Evolutionary conservation across 2,888 invertebrate genomes (phyloP).

Genomic region (Laothoe populi): DNA sequence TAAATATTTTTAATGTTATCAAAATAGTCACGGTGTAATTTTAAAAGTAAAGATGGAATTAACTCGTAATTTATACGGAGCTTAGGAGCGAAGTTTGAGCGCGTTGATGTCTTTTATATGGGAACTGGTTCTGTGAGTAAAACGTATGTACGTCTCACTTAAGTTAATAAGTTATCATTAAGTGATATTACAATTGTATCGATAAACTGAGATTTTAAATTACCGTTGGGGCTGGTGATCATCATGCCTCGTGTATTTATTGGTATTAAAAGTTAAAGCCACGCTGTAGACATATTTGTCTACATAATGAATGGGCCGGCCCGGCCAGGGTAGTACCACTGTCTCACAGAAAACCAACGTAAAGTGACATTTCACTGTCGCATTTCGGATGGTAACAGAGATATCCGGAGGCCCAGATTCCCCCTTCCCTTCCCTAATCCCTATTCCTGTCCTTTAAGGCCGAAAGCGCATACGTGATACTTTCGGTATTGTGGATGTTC

Average conservation of each 20-base stretch:
- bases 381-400: too few species aligned
- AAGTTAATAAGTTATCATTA: conserved; percentile 31
- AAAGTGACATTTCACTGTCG: too few species aligned
- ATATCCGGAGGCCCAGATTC: too few species aligned
- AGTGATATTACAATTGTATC: conserved; percentile 26
- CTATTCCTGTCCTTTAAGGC: too few species aligned
- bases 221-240: background rate
- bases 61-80: conserved; percentile 17
- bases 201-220: conserved; percentile 8
- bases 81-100: conserved; percentile 27
- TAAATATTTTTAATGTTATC: conserved; percentile 19
- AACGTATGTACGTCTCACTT: conserved; percentile 20
- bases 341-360: too few species aligned
- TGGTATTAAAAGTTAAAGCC: too few species aligned
- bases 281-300: too few species aligned
- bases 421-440: too few species aligned
- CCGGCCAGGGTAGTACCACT: too few species aligned
- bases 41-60: conserved; percentile 17
- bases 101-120: conserved; percentile 65
- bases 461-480: too few species aligned
- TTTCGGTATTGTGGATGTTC: too few species aligned
- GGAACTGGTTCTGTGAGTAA: conserved; percentile 31
- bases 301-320: too few species aligned
- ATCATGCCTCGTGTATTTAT: background rate
- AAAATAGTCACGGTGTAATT: conserved; percentile 23